Evolutionary conservation across 2,888 invertebrate genomes (phyloP).

Genomic region (Anoplius nigerrimus): DNA sequence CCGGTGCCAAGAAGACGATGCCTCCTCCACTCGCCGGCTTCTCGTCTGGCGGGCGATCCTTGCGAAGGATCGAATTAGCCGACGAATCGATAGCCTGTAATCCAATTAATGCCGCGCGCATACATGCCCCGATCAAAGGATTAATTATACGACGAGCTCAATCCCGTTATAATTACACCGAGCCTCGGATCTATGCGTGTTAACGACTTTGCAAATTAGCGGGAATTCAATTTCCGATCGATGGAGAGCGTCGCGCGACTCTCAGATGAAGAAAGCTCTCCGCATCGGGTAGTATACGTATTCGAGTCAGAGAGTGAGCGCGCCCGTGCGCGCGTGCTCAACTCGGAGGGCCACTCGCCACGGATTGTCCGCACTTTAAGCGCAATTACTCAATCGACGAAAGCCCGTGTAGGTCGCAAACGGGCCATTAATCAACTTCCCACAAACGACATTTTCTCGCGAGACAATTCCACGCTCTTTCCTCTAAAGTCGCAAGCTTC

Average conservation of each 20-base stretch:
- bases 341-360: too few relatives aligned
- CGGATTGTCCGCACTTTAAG: too few relatives aligned
- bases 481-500: too few relatives aligned
- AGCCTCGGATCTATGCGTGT: conserved; percentile 37
- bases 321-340: too few relatives aligned
- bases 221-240: conserved; percentile 50
- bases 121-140: conserved; percentile 54
- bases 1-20: conserved; percentile 19
- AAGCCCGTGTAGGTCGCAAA: too few relatives aligned
- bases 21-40: conserved; percentile 19
- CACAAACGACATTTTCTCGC: too few relatives aligned
- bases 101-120: conserved; percentile 53
- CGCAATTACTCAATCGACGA: too few relatives aligned
- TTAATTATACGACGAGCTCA: conserved; percentile 51
- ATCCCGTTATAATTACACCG: conserved; percentile 56
- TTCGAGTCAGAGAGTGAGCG: too few relatives aligned
- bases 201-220: conserved; percentile 57
- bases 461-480: too few relatives aligned
- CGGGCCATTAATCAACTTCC: too few relatives aligned
- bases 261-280: background rate
- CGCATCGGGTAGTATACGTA: too few relatives aligned
- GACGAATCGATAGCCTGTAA: conserved; percentile 52
- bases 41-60: conserved; percentile 8
- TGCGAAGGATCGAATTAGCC: conserved; percentile 51
- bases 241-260: conserved; percentile 11